These are phyloP conservation scores for Zelostemma sp. DNA, from an alignment of 1,140 invertebrate species.

Conservation along the genomic window DNA sequence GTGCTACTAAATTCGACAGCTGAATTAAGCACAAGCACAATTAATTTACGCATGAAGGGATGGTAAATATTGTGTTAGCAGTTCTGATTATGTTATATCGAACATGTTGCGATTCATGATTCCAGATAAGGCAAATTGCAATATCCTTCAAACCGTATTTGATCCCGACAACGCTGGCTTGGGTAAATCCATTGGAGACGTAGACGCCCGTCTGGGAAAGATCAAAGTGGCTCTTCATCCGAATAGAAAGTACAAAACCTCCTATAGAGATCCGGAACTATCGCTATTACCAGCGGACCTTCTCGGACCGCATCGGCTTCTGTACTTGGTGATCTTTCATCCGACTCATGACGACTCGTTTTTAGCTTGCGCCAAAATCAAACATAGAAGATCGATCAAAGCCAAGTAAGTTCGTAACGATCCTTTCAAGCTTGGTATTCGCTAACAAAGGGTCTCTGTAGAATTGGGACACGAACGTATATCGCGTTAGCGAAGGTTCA, in stretches of 20 bases:
- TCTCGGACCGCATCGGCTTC: constrained; percentile 78
- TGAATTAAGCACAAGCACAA: neutral
- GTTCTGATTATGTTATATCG: constrained; percentile 15
- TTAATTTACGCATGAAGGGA: neutral
- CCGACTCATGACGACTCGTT: constrained; percentile 82
- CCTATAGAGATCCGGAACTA: constrained; percentile 77
- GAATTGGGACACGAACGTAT: constrained; percentile 33
- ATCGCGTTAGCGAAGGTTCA: constrained; percentile 37
- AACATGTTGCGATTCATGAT: constrained; percentile 16
- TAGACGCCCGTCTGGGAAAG: constrained; percentile 83
- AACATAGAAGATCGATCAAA: constrained; percentile 74
- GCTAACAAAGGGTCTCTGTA: constrained; percentile 28
- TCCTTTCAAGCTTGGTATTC: constrained; percentile 33
- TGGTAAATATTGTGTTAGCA: constrained; percentile 10
- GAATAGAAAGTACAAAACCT: constrained; percentile 69
- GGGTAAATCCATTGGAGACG: constrained; percentile 82
- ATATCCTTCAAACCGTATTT: constrained; percentile 86
- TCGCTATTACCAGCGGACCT: constrained; percentile 77
- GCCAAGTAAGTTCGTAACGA: constrained; percentile 75
- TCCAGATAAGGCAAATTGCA: constrained; percentile 77
- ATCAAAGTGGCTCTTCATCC: constrained; percentile 77
- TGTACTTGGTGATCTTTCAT: constrained; percentile 90
- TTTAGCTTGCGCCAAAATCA: constrained; percentile 87
- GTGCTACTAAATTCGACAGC: neutral
- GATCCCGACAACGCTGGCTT: constrained; percentile 82